Conservation (phyloP, 1,140 invertebrate genomes). For the Archivesica marissinica region DNA sequence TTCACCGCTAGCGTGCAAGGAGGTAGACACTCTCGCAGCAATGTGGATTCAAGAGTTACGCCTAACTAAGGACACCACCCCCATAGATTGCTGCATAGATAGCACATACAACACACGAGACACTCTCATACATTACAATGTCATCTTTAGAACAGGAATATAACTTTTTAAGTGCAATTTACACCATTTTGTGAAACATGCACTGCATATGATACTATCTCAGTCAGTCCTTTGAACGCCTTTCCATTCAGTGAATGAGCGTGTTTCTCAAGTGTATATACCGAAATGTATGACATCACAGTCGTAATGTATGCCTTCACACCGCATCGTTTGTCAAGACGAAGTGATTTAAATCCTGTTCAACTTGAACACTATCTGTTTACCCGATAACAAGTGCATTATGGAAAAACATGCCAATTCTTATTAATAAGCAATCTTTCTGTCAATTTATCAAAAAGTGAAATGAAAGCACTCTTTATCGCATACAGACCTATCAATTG, state of each 20-base stretch:
- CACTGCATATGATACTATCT: slow-evolving; percentile 14
- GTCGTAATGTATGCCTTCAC: slow-evolving; percentile 19
- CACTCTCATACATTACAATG: too few relatives aligned
- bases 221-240: background rate
- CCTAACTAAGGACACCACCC: too few relatives aligned
- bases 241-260: background rate
- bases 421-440: slow-evolving; percentile 8
- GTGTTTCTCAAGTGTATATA: slow-evolving; percentile 4
- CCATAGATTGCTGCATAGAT: too few relatives aligned
- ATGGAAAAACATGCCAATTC: background rate
- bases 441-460: slow-evolving; percentile 1
- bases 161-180: slow-evolving; percentile 24
- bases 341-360: background rate
- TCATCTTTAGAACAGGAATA: too few relatives aligned
- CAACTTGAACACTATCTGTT: slow-evolving; percentile 40
- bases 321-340: slow-evolving; percentile 14
- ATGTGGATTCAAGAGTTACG: too few relatives aligned
- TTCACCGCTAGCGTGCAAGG: too few relatives aligned
- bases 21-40: too few relatives aligned
- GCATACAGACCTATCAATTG: slow-evolving; percentile 5
- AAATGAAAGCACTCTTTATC: background rate
- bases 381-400: background rate
- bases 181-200: background rate
- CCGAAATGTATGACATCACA: background rate
- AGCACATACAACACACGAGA: too few relatives aligned